phyloP scores from a whole-genome alignment of 2,888 invertebrate genomes.

The Rugalucina vietnamica region DNA sequence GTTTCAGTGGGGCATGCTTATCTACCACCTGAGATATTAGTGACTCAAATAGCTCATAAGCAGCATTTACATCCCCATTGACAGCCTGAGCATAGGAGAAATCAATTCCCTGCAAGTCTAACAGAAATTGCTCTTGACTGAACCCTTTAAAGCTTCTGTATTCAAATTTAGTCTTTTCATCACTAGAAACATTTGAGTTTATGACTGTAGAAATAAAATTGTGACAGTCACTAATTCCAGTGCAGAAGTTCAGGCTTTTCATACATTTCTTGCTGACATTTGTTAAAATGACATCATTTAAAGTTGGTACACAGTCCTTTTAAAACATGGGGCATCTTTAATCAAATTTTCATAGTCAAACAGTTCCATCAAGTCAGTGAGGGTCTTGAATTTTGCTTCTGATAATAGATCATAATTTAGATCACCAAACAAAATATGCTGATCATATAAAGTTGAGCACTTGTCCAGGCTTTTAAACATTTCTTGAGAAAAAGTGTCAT shows the following conservation, averaged over 20 bases:
- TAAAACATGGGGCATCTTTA: background rate
- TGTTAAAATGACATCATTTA: background rate
- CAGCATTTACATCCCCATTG: background rate
- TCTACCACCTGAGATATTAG: background rate
- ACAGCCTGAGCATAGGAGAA: background rate
- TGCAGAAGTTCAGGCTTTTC: slow-evolving; percentile 23
- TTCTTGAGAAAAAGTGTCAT: background rate
- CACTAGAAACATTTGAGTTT: background rate
- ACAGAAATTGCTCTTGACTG: background rate
- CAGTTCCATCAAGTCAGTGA: background rate
- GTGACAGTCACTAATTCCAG: slow-evolving; percentile 40
- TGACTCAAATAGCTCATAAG: background rate
- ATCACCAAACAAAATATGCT: slow-evolving; percentile 2
- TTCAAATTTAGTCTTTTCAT: slow-evolving; percentile 19
- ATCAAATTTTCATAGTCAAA: background rate
- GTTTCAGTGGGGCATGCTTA: slow-evolving; percentile 41
- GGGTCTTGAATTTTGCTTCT: background rate
- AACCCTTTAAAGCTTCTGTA: slow-evolving; percentile 31
- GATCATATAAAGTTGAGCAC: background rate
- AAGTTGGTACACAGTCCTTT: background rate
- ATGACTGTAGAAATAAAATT: slow-evolving; percentile 33
- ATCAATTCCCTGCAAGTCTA: background rate
- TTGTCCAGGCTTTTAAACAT: background rate
- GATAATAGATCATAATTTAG: slow-evolving; percentile 6
- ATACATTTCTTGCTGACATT: slow-evolving; percentile 4